Evolutionary conservation across 1,140 invertebrate genomes (phyloP).

Genomic region (Hetaerina americana): DNA sequence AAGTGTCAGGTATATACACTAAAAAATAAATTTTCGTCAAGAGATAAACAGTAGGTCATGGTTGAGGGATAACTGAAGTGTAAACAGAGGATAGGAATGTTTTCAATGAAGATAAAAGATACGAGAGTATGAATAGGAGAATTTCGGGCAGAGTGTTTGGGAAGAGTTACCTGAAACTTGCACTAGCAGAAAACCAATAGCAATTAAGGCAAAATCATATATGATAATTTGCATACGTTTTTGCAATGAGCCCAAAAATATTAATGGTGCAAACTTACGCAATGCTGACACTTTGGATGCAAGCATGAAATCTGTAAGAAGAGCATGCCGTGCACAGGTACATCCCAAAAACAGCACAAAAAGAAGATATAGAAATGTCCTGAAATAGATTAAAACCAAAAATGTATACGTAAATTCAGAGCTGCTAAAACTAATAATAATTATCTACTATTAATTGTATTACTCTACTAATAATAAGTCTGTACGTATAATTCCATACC

Average conservation of each 20-base stretch:
- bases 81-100: too few species aligned
- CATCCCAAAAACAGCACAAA: constrained; percentile 82
- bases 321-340: constrained; percentile 58
- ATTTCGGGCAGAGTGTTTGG: too few species aligned
- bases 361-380: constrained; percentile 78
- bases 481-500: constrained; percentile 35
- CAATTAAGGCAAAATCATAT: not conserved
- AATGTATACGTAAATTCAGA: constrained; percentile 4
- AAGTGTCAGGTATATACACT: too few species aligned
- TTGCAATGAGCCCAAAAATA: not conserved
- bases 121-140: too few species aligned
- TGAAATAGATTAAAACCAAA: constrained; percentile 28
- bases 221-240: not conserved
- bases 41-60: too few species aligned
- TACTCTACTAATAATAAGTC: not conserved
- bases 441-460: not conserved
- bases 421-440: not conserved
- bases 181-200: not conserved
- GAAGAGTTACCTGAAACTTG: too few species aligned
- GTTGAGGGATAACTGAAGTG: too few species aligned
- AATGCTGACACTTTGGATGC: constrained; percentile 75
- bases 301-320: constrained; percentile 80
- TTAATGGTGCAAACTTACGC: constrained; percentile 25
- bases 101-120: too few species aligned
- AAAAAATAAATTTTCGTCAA: too few species aligned